Evolutionary conservation across 2,797 vertebrate genomes (phyloP).

Genomic region (Enteromius unitaeniatus): DNA sequence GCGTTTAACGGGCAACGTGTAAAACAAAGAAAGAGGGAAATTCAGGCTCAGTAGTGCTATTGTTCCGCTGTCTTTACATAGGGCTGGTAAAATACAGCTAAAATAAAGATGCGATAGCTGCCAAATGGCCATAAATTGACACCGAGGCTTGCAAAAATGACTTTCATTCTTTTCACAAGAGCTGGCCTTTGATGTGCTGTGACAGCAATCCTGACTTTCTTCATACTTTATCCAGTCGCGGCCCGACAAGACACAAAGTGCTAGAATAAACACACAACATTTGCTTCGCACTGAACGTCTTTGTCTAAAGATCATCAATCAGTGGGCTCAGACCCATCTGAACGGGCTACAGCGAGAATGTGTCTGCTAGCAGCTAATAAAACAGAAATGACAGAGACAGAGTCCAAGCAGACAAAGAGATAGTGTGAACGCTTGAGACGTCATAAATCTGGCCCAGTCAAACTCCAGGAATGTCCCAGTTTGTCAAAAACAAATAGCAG

Average conservation of each 20-base stretch:
- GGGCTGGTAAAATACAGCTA: conserved; percentile 46
- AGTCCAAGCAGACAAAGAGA: conserved; percentile 69
- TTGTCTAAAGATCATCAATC: conserved; percentile 68
- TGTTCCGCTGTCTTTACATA: conserved; percentile 19
- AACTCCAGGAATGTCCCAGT: conserved; percentile 72
- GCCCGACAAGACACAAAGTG: conserved; percentile 43
- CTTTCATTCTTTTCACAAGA: conserved; percentile 40
- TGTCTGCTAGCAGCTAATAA: conserved; percentile 69
- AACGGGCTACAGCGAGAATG: conserved; percentile 61
- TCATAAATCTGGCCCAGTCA: conserved; percentile 70
- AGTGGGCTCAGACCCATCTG: conserved; percentile 57
- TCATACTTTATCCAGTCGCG: conserved; percentile 26
- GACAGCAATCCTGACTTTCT: conserved; percentile 44
- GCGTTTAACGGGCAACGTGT: conserved; percentile 57
- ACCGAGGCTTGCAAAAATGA: conserved; percentile 44
- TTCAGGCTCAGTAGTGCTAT: conserved; percentile 46
- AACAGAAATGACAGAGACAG: conserved; percentile 63
- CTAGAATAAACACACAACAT: conserved; percentile 56
- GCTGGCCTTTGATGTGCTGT: conserved; percentile 53
- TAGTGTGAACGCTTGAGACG: conserved; percentile 66
- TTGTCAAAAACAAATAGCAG: conserved; percentile 75
- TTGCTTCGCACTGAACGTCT: conserved; percentile 40
- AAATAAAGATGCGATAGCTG: conserved; percentile 14
- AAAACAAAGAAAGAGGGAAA: conserved; percentile 60
- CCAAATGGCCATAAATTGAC: conserved; percentile 51